Conservation (phyloP, 64 coral and sea anemone species). For the Acropora yongei region DNA sequence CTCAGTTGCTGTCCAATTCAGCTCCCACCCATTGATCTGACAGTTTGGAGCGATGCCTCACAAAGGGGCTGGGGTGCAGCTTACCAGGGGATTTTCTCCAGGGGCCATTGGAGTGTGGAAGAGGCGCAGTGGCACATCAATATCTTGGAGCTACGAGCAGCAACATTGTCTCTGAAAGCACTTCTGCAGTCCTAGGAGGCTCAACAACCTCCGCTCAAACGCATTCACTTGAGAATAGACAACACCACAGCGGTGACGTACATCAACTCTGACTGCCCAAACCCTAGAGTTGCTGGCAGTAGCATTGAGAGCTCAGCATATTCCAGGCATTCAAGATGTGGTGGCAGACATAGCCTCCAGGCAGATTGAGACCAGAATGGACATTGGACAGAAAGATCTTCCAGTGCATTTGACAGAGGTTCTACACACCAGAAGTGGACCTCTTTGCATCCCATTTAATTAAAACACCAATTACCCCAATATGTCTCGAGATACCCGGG, state of each 20-base stretch:
- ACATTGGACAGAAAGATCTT: too few relatives aligned
- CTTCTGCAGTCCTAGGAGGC: not conserved
- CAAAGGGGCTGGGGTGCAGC: constrained; percentile 11
- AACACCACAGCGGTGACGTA: constrained; percentile 56
- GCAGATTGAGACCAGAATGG: too few relatives aligned
- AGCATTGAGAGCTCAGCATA: not conserved
- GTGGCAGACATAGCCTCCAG: constrained; percentile 50
- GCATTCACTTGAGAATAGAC: constrained; percentile 29
- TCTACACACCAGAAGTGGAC: not conserved
- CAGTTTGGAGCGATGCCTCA: constrained; percentile 39
- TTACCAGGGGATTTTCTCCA: not conserved
- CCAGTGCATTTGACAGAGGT: too few relatives aligned
- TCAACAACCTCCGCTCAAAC: not conserved
- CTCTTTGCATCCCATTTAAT: too few relatives aligned
- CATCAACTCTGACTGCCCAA: constrained; percentile 25
- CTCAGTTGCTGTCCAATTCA: constrained; percentile 21
- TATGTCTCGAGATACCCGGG: too few relatives aligned
- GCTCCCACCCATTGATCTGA: constrained; percentile 15
- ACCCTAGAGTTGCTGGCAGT: constrained; percentile 13
- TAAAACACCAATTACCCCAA: too few relatives aligned
- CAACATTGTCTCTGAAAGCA: constrained; percentile 6
- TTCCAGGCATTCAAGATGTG: constrained; percentile 27
- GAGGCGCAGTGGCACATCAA: constrained; percentile 60
- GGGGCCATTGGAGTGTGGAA: constrained; percentile 37
- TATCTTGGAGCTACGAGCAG: constrained; percentile 5